Evolutionary conservation across 2,888 invertebrate genomes (phyloP).

Genomic region (Auanema freiburgensis): DNA sequence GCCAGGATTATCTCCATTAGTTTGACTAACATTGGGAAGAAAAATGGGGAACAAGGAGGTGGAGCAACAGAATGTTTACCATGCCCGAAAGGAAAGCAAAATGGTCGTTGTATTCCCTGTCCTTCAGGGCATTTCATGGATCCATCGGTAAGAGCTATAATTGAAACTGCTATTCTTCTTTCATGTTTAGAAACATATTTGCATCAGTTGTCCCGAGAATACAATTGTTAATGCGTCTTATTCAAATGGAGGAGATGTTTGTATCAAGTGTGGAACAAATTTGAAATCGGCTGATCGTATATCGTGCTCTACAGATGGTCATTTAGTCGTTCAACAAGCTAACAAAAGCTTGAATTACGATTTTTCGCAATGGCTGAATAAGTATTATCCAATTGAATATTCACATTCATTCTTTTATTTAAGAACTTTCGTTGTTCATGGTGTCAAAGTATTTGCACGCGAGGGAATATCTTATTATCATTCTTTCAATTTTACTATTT

Average conservation of each 20-base stretch:
- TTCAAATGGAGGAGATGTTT: conserved; percentile 34
- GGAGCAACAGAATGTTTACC: conserved; percentile 70
- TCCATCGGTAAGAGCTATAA: conserved; percentile 33
- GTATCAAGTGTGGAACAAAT: conserved; percentile 49
- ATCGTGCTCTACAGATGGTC: conserved; percentile 65
- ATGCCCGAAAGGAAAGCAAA: conserved; percentile 60
- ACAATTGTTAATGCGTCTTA: conserved; percentile 56
- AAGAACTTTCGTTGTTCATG: conserved; percentile 66
- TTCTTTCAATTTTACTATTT: conserved; percentile 53
- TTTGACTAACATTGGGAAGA: conserved; percentile 68
- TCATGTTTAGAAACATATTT: conserved; percentile 52
- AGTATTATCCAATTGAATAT: conserved; percentile 10
- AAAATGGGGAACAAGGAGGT: conserved; percentile 51
- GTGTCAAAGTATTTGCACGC: conserved; percentile 63
- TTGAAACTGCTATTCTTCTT: too few relatives aligned
- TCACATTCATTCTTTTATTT: not conserved
- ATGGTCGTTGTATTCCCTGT: conserved; percentile 69
- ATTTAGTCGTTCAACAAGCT: conserved; percentile 27
- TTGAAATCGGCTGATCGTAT: conserved; percentile 42
- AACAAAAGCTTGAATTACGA: conserved; percentile 49
- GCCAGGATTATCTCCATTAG: conserved; percentile 70
- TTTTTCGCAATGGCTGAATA: conserved; percentile 34
- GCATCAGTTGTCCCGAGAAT: conserved; percentile 67
- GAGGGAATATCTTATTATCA: conserved; percentile 63
- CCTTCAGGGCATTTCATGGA: conserved; percentile 69